Percentiles rank a stretch among this genome's conserved stretches.
Conservation (phyloP, 2,113 vertebrate genomes). For the Antechinus stuartii region DNA sequence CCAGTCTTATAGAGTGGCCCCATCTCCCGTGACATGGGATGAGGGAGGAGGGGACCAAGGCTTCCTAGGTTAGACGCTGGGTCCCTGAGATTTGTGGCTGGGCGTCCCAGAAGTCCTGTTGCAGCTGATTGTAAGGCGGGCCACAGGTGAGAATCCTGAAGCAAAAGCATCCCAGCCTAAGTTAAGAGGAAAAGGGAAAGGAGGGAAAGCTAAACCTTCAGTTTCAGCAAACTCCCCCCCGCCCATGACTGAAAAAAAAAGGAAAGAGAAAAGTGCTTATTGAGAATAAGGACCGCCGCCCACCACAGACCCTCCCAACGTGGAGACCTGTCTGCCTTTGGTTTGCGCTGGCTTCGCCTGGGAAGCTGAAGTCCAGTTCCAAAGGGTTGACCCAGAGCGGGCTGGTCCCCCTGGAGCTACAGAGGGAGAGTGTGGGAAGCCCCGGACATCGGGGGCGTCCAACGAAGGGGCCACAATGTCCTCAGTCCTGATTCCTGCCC, state of each 20-base stretch:
- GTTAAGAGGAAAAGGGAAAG: background rate
- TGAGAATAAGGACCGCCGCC: background rate
- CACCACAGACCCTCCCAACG: background rate
- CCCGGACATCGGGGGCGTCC: background rate
- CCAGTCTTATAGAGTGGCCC: background rate
- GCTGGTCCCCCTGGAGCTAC: background rate
- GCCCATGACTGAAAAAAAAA: background rate
- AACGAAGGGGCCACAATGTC: too few species aligned
- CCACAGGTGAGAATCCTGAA: background rate
- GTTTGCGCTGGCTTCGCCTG: background rate
- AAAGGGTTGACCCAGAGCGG: background rate
- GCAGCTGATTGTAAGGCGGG: background rate
- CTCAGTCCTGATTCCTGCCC: background rate
- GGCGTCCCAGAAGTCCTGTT: background rate
- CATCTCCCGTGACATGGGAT: too few species aligned
- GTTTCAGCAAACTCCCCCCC: too few species aligned
- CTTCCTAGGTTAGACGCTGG: background rate
- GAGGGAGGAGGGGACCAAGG: too few species aligned
- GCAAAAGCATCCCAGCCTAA: background rate
- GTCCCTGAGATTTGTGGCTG: background rate
- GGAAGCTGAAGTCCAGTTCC: background rate
- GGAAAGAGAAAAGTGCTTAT: background rate
- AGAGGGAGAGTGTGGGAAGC: too few species aligned
- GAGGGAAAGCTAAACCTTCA: background rate
- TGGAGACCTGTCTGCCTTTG: background rate